Conservation (phyloP, 2,113 vertebrate species). For the Apaloderma vittatum region DNA sequence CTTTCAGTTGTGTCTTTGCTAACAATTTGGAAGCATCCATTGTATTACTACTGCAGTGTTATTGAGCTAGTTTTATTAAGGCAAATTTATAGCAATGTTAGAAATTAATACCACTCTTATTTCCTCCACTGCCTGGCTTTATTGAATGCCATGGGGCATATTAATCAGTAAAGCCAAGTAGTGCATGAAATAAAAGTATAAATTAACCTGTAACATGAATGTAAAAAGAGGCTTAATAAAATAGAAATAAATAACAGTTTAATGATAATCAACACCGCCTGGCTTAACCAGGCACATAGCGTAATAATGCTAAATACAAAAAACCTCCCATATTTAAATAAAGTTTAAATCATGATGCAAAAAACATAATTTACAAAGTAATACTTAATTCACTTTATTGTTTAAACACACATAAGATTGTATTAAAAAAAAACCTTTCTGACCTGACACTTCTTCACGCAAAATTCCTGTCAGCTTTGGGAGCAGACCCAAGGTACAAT, state of each 20-base stretch:
- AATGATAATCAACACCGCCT: conserved; percentile 82
- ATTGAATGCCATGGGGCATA: conserved; percentile 89
- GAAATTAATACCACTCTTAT: conserved; percentile 88
- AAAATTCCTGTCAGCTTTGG: conserved; percentile 3
- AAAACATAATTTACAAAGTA: conserved; percentile 30
- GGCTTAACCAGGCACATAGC: conserved; percentile 77
- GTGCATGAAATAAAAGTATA: conserved; percentile 90
- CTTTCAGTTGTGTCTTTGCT: conserved; percentile 77
- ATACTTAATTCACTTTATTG: neutral
- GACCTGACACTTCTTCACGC: neutral
- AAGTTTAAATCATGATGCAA: conserved; percentile 58
- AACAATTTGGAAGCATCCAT: conserved; percentile 81
- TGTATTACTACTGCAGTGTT: conserved; percentile 79
- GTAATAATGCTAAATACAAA: conserved; percentile 69
- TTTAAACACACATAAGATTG: neutral
- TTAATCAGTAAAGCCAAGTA: conserved; percentile 89
- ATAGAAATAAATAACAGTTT: conserved; percentile 87
- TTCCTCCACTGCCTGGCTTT: conserved; percentile 84
- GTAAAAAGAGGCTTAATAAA: conserved; percentile 85
- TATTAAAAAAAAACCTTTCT: neutral
- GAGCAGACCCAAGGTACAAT: neutral
- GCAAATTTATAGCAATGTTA: conserved; percentile 89
- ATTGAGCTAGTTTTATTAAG: conserved; percentile 85
- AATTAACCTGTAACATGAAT: conserved; percentile 87
- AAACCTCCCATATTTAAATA: conserved; percentile 59